Evolutionary conservation across 2,113 vertebrate species (phyloP).

Genomic region (Corythornis vintsioides): DNA sequence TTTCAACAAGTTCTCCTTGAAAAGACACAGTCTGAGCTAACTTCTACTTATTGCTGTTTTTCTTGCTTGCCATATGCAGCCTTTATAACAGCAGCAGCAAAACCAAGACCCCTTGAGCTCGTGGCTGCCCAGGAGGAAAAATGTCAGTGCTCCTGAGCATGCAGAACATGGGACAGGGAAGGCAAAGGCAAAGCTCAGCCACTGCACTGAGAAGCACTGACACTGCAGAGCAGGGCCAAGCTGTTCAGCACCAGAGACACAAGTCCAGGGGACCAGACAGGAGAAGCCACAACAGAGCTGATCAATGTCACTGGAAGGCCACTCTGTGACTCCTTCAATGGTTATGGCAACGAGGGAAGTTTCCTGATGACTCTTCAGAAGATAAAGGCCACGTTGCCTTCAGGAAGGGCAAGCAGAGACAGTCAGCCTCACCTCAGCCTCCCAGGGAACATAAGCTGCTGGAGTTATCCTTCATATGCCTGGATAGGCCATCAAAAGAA

Average conservation of each 20-base stretch:
- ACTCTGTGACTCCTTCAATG: not conserved
- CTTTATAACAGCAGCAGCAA: not conserved
- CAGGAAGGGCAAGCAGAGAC: not conserved
- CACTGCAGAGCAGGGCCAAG: not conserved
- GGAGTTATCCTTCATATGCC: not conserved
- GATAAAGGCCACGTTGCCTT: not conserved
- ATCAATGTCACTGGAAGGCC: not conserved
- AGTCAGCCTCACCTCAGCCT: not conserved
- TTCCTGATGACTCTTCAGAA: not conserved
- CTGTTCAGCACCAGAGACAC: not conserved
- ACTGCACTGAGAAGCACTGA: not conserved
- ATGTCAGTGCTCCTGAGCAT: not conserved
- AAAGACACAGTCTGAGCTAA: not conserved
- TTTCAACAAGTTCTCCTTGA: not conserved
- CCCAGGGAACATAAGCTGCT: not conserved
- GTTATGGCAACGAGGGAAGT: not conserved
- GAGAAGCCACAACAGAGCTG: not conserved
- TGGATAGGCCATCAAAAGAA: not conserved
- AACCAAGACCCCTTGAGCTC: not conserved
- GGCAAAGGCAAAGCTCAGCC: not conserved
- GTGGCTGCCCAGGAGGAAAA: not conserved
- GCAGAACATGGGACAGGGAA: not conserved
- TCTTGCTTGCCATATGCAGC: not conserved
- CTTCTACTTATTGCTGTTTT: not conserved
- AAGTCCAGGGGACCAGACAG: not conserved